A percentile compares a stretch with the other conserved stretches of the same genome.
Evolutionary conservation across 2,888 invertebrate species (phyloP).

Genomic region (Lysandra bellargus): DNA sequence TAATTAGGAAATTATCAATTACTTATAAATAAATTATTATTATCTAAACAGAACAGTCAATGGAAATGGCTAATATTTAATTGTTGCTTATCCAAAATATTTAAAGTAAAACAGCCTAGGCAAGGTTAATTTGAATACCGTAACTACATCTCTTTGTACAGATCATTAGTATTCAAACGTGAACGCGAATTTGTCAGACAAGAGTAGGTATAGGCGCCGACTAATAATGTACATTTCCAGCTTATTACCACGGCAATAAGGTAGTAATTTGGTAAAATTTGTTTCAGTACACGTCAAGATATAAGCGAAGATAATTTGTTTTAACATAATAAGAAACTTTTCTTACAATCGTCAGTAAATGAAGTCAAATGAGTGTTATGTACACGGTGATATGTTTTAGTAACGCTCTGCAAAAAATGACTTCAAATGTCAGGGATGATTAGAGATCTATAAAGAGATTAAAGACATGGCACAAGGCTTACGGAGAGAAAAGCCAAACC

Average conservation of each 20-base stretch:
- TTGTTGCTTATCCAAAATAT: background rate
- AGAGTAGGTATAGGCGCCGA: background rate
- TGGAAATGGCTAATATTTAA: too few relatives aligned
- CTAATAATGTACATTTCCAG: background rate
- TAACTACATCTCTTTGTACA: constrained; percentile 7
- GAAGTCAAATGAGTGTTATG: constrained; percentile 4
- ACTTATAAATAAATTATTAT: background rate
- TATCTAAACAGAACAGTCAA: too few relatives aligned
- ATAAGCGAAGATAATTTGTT: constrained; percentile 7
- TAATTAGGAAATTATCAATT: background rate
- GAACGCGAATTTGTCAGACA: constrained; percentile 19
- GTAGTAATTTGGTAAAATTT: background rate
- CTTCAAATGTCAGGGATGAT: too few relatives aligned
- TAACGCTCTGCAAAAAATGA: too few relatives aligned
- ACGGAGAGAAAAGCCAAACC: too few relatives aligned
- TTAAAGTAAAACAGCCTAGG: constrained; percentile 1
- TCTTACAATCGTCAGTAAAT: background rate
- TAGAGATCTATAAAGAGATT: too few relatives aligned
- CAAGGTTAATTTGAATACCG: constrained; percentile 8
- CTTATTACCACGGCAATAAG: background rate
- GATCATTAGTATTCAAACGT: constrained; percentile 14
- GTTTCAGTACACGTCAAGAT: background rate
- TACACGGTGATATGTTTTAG: too few relatives aligned
- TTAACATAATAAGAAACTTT: constrained; percentile 12
- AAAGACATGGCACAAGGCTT: too few relatives aligned